phyloP scores from a whole-genome alignment of 1,140 invertebrate species.

The Sitodiplosis mosellana region DNA sequence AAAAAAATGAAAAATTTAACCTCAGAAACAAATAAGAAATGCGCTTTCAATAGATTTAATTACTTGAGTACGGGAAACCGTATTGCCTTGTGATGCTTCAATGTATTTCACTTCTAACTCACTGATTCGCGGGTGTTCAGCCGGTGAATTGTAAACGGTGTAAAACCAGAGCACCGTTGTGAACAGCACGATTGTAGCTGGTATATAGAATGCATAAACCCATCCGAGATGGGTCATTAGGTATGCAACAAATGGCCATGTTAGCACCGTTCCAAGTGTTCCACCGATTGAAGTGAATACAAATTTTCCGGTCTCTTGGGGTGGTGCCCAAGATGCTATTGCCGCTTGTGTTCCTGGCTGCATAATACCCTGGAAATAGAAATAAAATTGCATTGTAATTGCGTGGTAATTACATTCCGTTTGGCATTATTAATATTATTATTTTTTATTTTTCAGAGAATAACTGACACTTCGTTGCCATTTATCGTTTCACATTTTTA shows the following conservation, averaged over 20 bases:
- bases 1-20: conserved; percentile 1
- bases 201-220: conserved; percentile 46
- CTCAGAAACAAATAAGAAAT: background rate
- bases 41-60: background rate
- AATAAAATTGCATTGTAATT: too few relatives aligned
- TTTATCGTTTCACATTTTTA: too few relatives aligned
- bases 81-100: background rate
- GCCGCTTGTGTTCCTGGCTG: too few relatives aligned
- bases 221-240: conserved; percentile 40
- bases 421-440: too few relatives aligned
- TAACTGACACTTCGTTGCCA: too few relatives aligned
- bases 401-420: too few relatives aligned
- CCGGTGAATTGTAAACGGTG: conserved; percentile 44
- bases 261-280: conserved; percentile 43
- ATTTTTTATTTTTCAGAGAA: too few relatives aligned
- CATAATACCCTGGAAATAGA: too few relatives aligned
- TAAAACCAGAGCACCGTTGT: conserved; percentile 40
- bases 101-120: conserved; percentile 55
- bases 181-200: conserved; percentile 31
- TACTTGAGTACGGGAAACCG: conserved; percentile 14
- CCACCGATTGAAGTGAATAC: conserved; percentile 53
- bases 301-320: conserved; percentile 61
- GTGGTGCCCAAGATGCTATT: too few relatives aligned
- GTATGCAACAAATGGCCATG: conserved; percentile 32
- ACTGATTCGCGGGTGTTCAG: conserved; percentile 49